Evolutionary conservation across 2,888 invertebrate genomes (phyloP).

Genomic region (Mesorhabditis spiculigera): DNA sequence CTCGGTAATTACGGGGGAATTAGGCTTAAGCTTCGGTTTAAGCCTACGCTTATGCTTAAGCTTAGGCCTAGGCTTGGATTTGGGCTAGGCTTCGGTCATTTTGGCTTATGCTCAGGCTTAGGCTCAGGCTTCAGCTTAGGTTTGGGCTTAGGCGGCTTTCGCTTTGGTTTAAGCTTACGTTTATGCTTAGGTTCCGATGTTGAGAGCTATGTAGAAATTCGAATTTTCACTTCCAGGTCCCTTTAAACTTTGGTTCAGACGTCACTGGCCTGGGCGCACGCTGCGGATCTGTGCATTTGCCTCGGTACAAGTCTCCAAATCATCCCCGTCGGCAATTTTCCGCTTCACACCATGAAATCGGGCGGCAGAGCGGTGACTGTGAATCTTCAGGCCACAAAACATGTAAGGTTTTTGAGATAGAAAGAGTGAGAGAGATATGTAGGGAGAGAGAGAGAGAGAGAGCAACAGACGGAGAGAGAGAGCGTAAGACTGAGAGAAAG

Average conservation of each 20-base stretch:
- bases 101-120: too few species aligned
- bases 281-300: conserved; percentile 86
- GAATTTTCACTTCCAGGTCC: background rate
- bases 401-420: conserved; percentile 68
- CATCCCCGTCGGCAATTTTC: conserved; percentile 89
- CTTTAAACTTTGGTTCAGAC: conserved; percentile 17
- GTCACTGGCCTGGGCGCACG: conserved; percentile 12
- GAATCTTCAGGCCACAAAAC: conserved; percentile 95
- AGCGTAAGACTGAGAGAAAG: background rate
- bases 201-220: too few species aligned
- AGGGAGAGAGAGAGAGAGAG: too few species aligned
- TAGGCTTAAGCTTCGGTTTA: too few species aligned
- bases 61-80: too few species aligned
- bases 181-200: too few species aligned
- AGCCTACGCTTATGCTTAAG: too few species aligned
- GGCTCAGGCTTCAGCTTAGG: too few species aligned
- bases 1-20: conserved; percentile 3
- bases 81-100: too few species aligned
- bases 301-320: conserved; percentile 97
- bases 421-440: background rate
- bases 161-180: too few species aligned
- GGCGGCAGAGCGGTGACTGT: conserved; percentile 86
- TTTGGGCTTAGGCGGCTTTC: too few species aligned
- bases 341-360: conserved; percentile 78
- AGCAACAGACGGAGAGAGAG: background rate